Conservation (phyloP, 2,888 invertebrate genomes). For the Parnassius orleans region DNA sequence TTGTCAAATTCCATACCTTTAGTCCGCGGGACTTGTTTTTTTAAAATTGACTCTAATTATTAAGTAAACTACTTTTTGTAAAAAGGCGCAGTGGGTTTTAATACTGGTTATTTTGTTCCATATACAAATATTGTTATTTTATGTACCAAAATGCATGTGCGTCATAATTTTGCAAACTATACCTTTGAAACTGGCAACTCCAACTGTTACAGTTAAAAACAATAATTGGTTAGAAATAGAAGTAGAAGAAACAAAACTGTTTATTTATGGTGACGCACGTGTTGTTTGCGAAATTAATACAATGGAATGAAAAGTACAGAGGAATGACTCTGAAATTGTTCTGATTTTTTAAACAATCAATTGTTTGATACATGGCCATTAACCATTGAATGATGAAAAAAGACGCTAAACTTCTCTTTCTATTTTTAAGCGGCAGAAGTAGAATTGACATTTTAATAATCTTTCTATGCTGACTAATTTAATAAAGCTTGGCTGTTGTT, state of each 20-base stretch:
- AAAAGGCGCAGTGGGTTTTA: too few species aligned
- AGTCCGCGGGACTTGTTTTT: too few species aligned
- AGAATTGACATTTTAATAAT: conserved; percentile 20
- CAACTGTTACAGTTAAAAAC: background rate
- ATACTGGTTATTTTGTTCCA: too few species aligned
- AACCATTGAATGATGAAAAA: conserved; percentile 12
- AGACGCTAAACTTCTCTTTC: background rate
- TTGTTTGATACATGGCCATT: conserved; percentile 1
- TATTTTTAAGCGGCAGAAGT: conserved; percentile 14
- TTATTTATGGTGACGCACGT: background rate
- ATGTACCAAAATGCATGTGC: too few species aligned
- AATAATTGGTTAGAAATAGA: background rate
- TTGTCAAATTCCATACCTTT: too few species aligned
- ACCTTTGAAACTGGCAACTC: too few species aligned
- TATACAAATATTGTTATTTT: too few species aligned
- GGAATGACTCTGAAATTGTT: conserved; percentile 26
- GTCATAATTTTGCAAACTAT: too few species aligned
- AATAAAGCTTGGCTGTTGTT: conserved; percentile 30
- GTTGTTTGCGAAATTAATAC: background rate
- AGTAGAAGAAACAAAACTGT: background rate
- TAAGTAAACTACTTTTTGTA: too few species aligned
- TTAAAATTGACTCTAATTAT: too few species aligned
- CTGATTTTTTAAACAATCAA: conserved; percentile 4
- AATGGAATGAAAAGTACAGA: conserved; percentile 5
- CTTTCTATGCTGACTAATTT: conserved; percentile 16